phyloP scores from a whole-genome alignment of 2,113 vertebrate species.

The Ochotona princeps region DNA sequence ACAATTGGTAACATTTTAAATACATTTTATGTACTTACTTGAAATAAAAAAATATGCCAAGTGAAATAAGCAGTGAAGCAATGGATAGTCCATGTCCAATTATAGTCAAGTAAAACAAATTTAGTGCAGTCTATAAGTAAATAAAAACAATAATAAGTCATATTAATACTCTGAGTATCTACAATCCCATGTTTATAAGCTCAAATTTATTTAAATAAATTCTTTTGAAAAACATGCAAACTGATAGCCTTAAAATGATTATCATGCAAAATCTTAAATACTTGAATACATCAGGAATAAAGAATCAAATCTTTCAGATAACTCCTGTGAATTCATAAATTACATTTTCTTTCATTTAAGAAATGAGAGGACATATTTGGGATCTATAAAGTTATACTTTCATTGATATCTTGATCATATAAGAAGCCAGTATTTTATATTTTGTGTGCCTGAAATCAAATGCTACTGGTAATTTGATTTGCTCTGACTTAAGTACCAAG shows the following conservation, averaged over 20 bases:
- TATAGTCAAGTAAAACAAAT: conserved; percentile 96
- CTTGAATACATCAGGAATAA: not conserved
- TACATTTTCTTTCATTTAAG: not conserved
- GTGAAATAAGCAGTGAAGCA: conserved; percentile 94
- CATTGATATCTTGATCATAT: not conserved
- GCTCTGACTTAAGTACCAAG: not conserved
- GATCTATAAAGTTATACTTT: not conserved
- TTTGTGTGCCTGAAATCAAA: not conserved
- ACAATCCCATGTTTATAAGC: not conserved
- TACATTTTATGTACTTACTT: conserved; percentile 90
- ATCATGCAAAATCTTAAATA: not conserved
- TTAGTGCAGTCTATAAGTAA: conserved; percentile 94
- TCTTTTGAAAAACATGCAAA: not conserved
- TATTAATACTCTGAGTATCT: not conserved
- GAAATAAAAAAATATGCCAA: conserved; percentile 98
- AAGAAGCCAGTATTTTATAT: conserved; percentile 1
- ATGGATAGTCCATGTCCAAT: conserved; percentile 97
- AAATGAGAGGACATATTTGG: not conserved
- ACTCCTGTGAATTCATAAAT: not conserved
- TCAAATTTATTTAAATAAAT: not conserved
- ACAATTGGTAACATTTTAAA: not conserved
- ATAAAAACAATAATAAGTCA: conserved; percentile 57
- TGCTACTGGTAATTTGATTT: not conserved
- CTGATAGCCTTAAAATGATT: not conserved
- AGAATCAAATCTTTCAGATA: not conserved